Evolutionary conservation across 2,888 invertebrate genomes (phyloP).

Genomic region (Scaptomyza flava): DNA sequence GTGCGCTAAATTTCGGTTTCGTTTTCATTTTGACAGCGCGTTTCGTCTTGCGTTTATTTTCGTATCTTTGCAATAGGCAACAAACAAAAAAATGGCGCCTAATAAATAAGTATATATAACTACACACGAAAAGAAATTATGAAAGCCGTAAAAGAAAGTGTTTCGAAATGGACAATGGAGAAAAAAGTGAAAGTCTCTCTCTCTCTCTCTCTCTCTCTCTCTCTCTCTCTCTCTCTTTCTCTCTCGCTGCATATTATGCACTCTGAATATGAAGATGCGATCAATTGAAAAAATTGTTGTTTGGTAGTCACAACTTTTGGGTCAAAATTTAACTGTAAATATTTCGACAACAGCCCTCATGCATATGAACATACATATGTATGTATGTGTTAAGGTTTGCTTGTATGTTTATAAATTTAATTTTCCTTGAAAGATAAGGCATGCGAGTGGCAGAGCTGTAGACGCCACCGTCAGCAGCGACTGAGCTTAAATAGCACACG

Average conservation of each 20-base stretch:
- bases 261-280: slow-evolving; percentile 2
- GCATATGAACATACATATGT: not conserved
- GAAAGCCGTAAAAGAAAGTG: slow-evolving; percentile 77
- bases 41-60: slow-evolving; percentile 76
- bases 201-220: not conserved
- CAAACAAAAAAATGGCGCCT: slow-evolving; percentile 70
- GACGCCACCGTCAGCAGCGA: slow-evolving; percentile 15
- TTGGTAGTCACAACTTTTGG: slow-evolving; percentile 41
- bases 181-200: slow-evolving; percentile 68
- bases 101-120: slow-evolving; percentile 57
- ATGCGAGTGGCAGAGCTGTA: slow-evolving; percentile 30
- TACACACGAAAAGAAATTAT: slow-evolving; percentile 72
- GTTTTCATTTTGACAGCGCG: slow-evolving; percentile 78
- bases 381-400: slow-evolving; percentile 5
- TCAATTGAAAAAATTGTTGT: slow-evolving; percentile 24
- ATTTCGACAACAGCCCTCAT: slow-evolving; percentile 49
- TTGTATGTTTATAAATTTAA: slow-evolving; percentile 53
- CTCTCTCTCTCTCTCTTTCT: slow-evolving; percentile 9
- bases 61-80: slow-evolving; percentile 74
- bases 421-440: slow-evolving; percentile 84
- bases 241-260: slow-evolving; percentile 11
- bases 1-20: slow-evolving; percentile 82
- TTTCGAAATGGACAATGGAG: slow-evolving; percentile 63
- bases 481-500: slow-evolving; percentile 81
- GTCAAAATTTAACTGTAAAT: slow-evolving; percentile 59